phyloP scores from a whole-genome alignment of 2,888 invertebrate species.

The Morpho deidamia region DNA sequence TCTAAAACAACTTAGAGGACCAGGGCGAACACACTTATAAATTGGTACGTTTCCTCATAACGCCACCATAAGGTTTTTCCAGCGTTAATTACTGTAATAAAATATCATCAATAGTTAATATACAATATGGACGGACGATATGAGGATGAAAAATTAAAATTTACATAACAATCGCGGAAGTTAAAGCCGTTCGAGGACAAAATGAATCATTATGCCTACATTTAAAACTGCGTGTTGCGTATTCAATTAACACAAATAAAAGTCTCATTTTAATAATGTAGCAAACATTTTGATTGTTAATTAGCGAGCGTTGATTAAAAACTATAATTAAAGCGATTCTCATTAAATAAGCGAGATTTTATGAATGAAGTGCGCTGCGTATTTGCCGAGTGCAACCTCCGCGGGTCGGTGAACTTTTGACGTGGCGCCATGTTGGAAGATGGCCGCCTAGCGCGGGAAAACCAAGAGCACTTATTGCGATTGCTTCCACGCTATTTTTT shows the following conservation, averaged over 20 bases:
- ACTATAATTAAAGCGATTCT: constrained; percentile 17
- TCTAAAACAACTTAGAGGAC: no score
- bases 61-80: no score
- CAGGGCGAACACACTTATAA: no score
- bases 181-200: neutral
- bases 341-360: constrained; percentile 22
- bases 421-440: constrained; percentile 36
- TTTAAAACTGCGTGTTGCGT: neutral
- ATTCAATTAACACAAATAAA: constrained; percentile 5
- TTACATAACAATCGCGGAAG: no score
- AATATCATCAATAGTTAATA: no score
- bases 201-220: constrained; percentile 1
- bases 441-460: constrained; percentile 49
- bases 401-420: constrained; percentile 31
- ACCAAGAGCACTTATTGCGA: constrained; percentile 58
- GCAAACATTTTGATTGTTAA: constrained; percentile 3
- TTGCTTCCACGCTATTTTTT: constrained; percentile 50
- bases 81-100: no score
- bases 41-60: no score
- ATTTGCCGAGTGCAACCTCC: constrained; percentile 28
- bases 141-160: no score
- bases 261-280: constrained; percentile 8
- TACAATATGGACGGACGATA: no score
- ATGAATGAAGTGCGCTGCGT: constrained; percentile 31
- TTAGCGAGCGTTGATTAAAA: constrained; percentile 13